A percentile compares a stretch with the other conserved stretches of the same genome.
phyloP scores from a whole-genome alignment of 2,888 invertebrate species.

The Aplocera efformata region DNA sequence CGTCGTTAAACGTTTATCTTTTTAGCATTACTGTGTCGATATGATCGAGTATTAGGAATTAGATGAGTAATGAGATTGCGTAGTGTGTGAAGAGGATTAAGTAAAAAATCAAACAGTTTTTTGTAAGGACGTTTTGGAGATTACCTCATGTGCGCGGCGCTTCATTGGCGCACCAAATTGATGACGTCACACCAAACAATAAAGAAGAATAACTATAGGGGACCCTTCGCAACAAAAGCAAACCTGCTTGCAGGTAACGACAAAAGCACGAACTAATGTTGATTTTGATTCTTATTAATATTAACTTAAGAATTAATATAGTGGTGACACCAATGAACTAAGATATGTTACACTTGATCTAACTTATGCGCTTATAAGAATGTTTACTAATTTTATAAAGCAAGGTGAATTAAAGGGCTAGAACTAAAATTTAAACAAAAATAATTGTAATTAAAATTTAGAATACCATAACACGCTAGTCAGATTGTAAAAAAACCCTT shows the following conservation, averaged over 20 bases:
- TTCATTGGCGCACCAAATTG: slow-evolving; percentile 33
- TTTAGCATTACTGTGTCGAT: slow-evolving; percentile 30
- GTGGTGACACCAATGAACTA: not conserved
- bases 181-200: slow-evolving; percentile 54
- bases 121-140: slow-evolving; percentile 41
- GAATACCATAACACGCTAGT: too few species aligned
- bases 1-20: too few species aligned
- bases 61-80: slow-evolving; percentile 48
- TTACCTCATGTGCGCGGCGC: slow-evolving; percentile 59
- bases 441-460: too few species aligned
- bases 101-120: slow-evolving; percentile 44
- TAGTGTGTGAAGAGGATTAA: slow-evolving; percentile 40
- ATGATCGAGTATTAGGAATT: slow-evolving; percentile 36
- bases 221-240: slow-evolving; percentile 46
- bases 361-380: too few species aligned
- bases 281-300: slow-evolving; percentile 13
- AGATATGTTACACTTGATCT: slow-evolving; percentile 18
- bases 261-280: slow-evolving; percentile 15
- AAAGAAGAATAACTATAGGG: slow-evolving; percentile 41
- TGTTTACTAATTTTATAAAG: slow-evolving; percentile 25
- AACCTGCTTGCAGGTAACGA: slow-evolving; percentile 42
- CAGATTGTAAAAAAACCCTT: too few species aligned
- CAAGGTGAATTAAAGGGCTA: slow-evolving; percentile 2
- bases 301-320: slow-evolving; percentile 4
- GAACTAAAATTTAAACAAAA: too few species aligned